Evolutionary conservation across 2,797 vertebrate species (phyloP).

Genomic region (Sebastes aleutianus): DNA sequence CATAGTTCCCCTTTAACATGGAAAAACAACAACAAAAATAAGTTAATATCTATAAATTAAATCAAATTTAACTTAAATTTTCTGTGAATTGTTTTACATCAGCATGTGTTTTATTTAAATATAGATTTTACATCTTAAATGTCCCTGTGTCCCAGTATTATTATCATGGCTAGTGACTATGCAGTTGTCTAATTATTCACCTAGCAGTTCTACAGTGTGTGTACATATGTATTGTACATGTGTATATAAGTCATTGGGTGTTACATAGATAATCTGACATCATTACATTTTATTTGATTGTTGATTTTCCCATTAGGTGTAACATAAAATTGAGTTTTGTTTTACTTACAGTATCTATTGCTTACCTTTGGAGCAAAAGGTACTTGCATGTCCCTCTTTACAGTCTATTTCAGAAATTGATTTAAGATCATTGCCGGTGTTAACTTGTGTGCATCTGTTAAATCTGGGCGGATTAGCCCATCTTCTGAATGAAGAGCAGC

Average conservation of each 20-base stretch:
- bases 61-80: not conserved
- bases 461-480: too few species aligned
- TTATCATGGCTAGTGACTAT: not conserved
- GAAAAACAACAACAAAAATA: not conserved
- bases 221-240: too few species aligned
- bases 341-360: not conserved
- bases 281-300: not conserved
- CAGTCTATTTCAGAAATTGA: too few species aligned
- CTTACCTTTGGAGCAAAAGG: slow-evolving; percentile 56
- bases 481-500: slow-evolving; percentile 45
- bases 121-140: not conserved
- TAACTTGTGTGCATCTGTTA: too few species aligned
- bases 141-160: not conserved
- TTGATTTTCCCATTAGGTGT: not conserved
- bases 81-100: not conserved
- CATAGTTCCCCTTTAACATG: fast-evolving
- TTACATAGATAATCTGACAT: not conserved
- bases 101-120: not conserved
- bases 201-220: not conserved
- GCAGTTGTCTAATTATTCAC: not conserved
- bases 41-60: not conserved
- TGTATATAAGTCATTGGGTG: not conserved
- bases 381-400: too few species aligned
- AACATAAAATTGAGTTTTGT: not conserved
- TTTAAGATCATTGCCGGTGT: too few species aligned